Base-by-base conservation (phyloP, 2,113 vertebrate genomes). In the Clarias magur region DNA sequence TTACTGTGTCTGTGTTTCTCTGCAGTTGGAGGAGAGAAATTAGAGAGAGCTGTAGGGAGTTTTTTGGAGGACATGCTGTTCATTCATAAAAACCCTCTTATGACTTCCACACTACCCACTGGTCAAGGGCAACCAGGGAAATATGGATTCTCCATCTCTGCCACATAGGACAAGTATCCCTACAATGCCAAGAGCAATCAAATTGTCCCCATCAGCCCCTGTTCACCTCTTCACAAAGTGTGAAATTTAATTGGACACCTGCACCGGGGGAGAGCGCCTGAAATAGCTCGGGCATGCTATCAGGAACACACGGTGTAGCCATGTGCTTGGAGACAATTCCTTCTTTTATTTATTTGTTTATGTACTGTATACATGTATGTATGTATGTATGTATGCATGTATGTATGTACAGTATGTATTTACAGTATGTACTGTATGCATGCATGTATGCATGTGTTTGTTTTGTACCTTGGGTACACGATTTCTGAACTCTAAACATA, bases 241-340 rank as follows among this genome's bases (percentile, higher is more conserved):
- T 93, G 91, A 93, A 92, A 93, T 91, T 90, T 93, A 94, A 94
- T 93, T 93, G 93, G 93, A 94, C 92, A 94, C 92, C 93, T 94
- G 92, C 88, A 92, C 84, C 88, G 88, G 83, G 88, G 79, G 85
- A 88, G 68, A 92, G 90, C 86, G 88, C 89, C 91, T 78, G 89
- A 93, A 92, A 93, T 92, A 93, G 89, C 91, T 25, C n/a, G 34
- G 17, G 92, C 93, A 92, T 91, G 88, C 75, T 85, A 78, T 87
- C 72, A 76, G 62, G 87, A 84, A 81, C 82, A 62, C 38, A 70
- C 59, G 23, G 76, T 62, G 73, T 19, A 57, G 53, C 60, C 60
- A 67, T 72, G 34, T 42, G 19, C 70, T 79, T 80, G 53, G 54
- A 3, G 38, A 57, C 25, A 78, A 76, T 63, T 7, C 15, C 10